phyloP scores from a whole-genome alignment of 1,140 invertebrate species.

The Panagrolaimus sp. region DNA sequence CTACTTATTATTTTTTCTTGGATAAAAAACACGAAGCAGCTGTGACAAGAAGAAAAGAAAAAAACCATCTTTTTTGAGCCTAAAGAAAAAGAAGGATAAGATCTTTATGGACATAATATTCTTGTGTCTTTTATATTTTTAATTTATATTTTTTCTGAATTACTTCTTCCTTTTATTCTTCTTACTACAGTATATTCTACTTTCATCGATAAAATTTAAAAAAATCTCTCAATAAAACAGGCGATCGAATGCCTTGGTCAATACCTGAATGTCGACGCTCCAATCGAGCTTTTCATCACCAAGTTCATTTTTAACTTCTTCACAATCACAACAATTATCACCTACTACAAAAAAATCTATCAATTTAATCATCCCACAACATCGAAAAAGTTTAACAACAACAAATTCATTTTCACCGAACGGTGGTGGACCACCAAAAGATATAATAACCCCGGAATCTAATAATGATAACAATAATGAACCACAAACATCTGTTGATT shows the following conservation, averaged over 20 bases:
- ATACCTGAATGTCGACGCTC: constrained; percentile 10
- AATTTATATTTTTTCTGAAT: neutral
- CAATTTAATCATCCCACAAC: neutral
- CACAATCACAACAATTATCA: too few species aligned
- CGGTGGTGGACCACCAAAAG: constrained; percentile 5
- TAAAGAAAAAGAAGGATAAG: neutral
- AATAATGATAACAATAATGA: constrained; percentile 2
- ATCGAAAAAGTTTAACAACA: neutral
- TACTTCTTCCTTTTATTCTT: too few species aligned
- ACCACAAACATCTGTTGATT: neutral
- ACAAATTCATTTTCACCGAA: neutral
- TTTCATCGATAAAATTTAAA: neutral
- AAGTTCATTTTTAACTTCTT: constrained; percentile 4
- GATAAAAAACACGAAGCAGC: too few species aligned
- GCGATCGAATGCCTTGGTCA: constrained; percentile 3
- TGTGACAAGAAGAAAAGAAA: too few species aligned
- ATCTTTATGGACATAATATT: neutral
- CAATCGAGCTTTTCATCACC: constrained; percentile 13
- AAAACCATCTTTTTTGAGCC: neutral
- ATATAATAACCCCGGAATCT: neutral
- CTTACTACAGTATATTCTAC: too few species aligned
- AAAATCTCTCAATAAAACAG: neutral
- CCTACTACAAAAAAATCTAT: too few species aligned
- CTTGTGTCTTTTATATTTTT: constrained; percentile 1
- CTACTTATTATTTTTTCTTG: too few species aligned